phyloP scores from a whole-genome alignment of 2,888 invertebrate genomes.

The Aphodius granarius region DNA sequence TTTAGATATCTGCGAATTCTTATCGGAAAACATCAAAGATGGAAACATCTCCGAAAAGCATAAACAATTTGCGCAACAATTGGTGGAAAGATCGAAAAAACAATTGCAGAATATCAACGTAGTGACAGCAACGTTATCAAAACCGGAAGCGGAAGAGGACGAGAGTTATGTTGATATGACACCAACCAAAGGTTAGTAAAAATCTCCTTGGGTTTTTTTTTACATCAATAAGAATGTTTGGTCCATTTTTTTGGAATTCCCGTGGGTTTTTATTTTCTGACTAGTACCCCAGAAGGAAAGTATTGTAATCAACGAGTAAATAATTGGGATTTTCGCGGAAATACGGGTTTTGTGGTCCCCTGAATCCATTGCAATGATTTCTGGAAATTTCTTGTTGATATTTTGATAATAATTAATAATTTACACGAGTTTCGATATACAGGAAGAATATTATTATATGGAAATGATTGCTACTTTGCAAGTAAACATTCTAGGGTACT shows the following conservation, averaged over 20 bases:
- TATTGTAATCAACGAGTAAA: too few relatives aligned
- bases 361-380: too few relatives aligned
- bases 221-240: background rate
- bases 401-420: background rate
- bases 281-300: too few relatives aligned
- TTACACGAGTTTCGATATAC: background rate
- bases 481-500: background rate
- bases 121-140: slow-evolving; percentile 17
- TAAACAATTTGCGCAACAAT: slow-evolving; percentile 17
- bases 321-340: too few relatives aligned
- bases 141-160: slow-evolving; percentile 13
- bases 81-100: slow-evolving; percentile 22
- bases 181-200: slow-evolving; percentile 22
- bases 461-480: too few relatives aligned
- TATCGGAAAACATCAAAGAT: slow-evolving; percentile 16
- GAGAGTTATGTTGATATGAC: slow-evolving; percentile 24
- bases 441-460: too few relatives aligned
- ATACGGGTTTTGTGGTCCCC: too few relatives aligned
- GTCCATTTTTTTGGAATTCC: background rate
- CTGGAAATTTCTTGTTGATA: background rate
- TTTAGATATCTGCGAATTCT: slow-evolving; percentile 24
- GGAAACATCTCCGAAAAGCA: slow-evolving; percentile 15
- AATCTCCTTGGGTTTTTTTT: background rate
- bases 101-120: slow-evolving; percentile 19
- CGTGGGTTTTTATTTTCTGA: too few relatives aligned